Base-by-base conservation (phyloP, 1,140 invertebrate species). In the Wasmannia auropunctata region DNA sequence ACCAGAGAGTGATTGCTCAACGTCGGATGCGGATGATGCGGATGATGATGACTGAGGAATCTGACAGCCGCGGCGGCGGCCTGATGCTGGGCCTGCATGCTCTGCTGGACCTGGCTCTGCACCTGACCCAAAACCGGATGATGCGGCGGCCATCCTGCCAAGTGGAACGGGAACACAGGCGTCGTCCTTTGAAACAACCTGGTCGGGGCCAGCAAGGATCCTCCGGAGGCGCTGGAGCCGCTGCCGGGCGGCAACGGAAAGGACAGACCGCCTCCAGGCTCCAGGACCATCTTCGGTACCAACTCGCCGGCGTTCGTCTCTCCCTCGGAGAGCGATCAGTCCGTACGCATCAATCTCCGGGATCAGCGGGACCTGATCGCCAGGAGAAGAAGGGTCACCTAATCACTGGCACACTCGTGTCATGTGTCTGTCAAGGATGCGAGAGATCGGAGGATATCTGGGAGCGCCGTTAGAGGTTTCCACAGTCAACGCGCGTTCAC, bases 281-380 rank as follows among this genome's bases (percentile, higher is more conserved):
- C 95, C 80, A 95, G 87, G 77, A 95, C 95, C 95, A 95, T 95
- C 88, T 95, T 95, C 28, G 95, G 94, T 92, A 95, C 94, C 95
- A 95, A 93, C 92, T 92, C 91, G 89, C 86, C 80, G 84, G 77
- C n/a, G 65, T n/a, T 28, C 34, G 54, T 79, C 85, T 88, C 88
- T 86, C 86, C 84, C 19, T 25, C 31, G 88, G 89, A 91, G 76
- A 87, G 83, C 56, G 74, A 67, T 89, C 88, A 87, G 56, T 91
- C 58, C 46, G 25, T 69, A 85, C 65, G 86, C 90, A 91, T 91
- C 67, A 87, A 90, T 63, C 34, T 25, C 16, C 25, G 22, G 7
- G 51, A 37, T 79, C 60, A 67, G 34, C 56, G 19, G 62, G 22
- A 16, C 34, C 10, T 34, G 46, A 83, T 83, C 67, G 60, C 67